Percentiles rank a stretch among this genome's conserved stretches.
These are phyloP conservation scores for Orthosia incerta DNA, from an alignment of 2,888 invertebrate genomes.

Conservation along the genomic window DNA sequence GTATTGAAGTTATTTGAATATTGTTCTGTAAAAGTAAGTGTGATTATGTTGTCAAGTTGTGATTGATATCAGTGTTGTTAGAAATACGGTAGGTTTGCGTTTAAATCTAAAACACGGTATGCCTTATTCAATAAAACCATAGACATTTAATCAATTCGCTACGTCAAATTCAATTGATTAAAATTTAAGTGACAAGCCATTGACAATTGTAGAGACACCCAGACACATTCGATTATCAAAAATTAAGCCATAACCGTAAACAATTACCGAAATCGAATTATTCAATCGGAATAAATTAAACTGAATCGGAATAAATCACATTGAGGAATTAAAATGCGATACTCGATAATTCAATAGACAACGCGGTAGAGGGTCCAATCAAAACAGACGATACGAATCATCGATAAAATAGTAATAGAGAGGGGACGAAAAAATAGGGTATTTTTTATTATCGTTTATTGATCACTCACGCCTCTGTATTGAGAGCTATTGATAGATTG, in stretches of 20 bases:
- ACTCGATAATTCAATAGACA: constrained; percentile 83
- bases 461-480: constrained; percentile 87
- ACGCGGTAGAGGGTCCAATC: constrained; percentile 81
- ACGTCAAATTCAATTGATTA: constrained; percentile 49
- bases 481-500: constrained; percentile 89
- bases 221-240: constrained; percentile 65
- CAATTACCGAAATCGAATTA: constrained; percentile 69
- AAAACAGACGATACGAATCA: constrained; percentile 81
- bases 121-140: constrained; percentile 12
- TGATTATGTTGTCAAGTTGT: no score
- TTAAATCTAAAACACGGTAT: neutral
- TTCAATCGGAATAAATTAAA: constrained; percentile 71
- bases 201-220: constrained; percentile 56
- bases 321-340: constrained; percentile 71
- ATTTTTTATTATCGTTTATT: constrained; percentile 85
- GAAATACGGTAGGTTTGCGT: neutral
- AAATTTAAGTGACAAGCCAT: constrained; percentile 57
- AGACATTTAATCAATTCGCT: constrained; percentile 46
- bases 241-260: constrained; percentile 69
- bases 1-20: constrained; percentile 34
- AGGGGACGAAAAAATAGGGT: constrained; percentile 79
- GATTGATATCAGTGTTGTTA: constrained; percentile 29
- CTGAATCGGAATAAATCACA: constrained; percentile 68
- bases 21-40: constrained; percentile 8
- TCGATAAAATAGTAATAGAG: constrained; percentile 83